These are phyloP conservation scores for Orthosia gracilis DNA, from an alignment of 2,888 invertebrate species.

Conservation along the genomic window DNA sequence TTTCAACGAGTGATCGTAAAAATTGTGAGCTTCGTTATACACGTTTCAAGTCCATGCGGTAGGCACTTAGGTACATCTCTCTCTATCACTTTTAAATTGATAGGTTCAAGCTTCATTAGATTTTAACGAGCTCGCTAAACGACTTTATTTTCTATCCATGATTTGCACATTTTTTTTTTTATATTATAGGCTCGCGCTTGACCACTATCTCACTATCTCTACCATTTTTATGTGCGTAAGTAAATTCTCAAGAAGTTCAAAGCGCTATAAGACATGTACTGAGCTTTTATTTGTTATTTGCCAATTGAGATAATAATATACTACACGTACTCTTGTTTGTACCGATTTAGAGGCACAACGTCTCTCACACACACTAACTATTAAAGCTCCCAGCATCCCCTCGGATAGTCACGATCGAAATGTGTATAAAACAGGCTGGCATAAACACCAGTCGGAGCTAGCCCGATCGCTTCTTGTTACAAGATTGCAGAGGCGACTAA, in stretches of 20 bases:
- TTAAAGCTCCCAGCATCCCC: conserved; percentile 55
- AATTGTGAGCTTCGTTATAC: background rate
- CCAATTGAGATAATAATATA: conserved; percentile 49
- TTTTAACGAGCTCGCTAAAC: background rate
- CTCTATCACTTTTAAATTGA: background rate
- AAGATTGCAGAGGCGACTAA: conserved; percentile 68
- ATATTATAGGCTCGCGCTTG: no score
- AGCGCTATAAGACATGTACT: conserved; percentile 1
- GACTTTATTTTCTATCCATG: background rate
- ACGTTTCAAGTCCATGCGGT: background rate
- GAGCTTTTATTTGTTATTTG: conserved; percentile 48
- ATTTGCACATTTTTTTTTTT: no score
- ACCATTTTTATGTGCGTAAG: background rate
- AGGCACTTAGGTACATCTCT: background rate
- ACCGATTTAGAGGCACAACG: conserved; percentile 39
- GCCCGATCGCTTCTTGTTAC: conserved; percentile 64
- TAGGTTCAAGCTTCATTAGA: background rate
- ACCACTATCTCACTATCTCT: no score
- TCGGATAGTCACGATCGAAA: conserved; percentile 60
- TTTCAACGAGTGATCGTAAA: conserved; percentile 33
- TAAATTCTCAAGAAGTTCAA: background rate
- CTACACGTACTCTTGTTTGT: conserved; percentile 40
- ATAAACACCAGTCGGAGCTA: conserved; percentile 58
- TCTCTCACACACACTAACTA: conserved; percentile 40
- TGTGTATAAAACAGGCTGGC: conserved; percentile 61